Evolutionary conservation across 1,140 invertebrate species (phyloP), one percentile per base, ranked within the genome.

Genomic region (Saccostrea echinata): DNA sequence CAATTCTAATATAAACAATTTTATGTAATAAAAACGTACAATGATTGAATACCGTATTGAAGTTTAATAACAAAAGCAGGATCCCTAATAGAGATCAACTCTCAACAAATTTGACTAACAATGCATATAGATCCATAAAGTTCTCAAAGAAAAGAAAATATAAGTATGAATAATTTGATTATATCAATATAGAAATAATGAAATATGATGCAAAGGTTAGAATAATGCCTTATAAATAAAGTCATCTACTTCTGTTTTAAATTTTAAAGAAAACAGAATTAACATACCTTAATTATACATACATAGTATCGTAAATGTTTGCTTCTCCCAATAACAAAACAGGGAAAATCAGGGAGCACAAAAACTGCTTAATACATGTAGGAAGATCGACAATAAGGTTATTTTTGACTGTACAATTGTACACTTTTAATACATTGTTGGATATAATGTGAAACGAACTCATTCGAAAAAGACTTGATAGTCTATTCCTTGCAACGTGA

Each of bases 61-160:
- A 76, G 8, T 76, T 76, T 76, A 76, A 30, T 76, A 76, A 27
- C 30, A 27, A 76, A 76, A 76, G 68, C 68, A 30, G 11, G 30
- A 76, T 76, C 68, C 16, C 11, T 30, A 24, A 76, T 27, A 13
- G 16, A 76, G 68, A 76, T 33, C 68, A 16, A 33, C 27, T 30
- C 27, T 76, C 11, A 13, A 76, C 68, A 76, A 24, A 76, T 76
- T 13, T 30, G 13, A 76, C 68, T 30, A 30, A 76, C 68, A 76
- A 76, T 76, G 68, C 68, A 76, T 76, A 76, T 33, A 30, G 27
- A 76, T 76, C 27, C 24, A 76, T 76, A 76, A 33, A 33, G 9
- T 64, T 64, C 57, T 64, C 57, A 61, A 9, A 16, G 21, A 64
- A n/a, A 24, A 64, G 57, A 64, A 64, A 64, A 64, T 24, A 64